These are phyloP conservation scores for Antedon bifida DNA, from an alignment of 35 echinoderm and acorn worm species.

Conservation along the genomic window DNA sequence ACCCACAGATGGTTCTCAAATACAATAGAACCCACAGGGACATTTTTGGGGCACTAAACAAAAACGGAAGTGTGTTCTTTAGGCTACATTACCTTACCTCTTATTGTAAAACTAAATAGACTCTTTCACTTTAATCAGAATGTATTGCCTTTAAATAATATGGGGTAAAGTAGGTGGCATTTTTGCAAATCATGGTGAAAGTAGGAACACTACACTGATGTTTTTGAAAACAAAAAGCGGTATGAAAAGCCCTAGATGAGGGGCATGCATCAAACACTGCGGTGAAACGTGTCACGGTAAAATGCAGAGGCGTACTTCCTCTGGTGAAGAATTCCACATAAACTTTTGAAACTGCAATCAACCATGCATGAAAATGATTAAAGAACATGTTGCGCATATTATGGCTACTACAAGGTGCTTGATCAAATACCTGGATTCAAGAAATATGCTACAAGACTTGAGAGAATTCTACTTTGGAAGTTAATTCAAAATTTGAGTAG, in stretches of 20 bases:
- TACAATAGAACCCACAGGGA: too few species aligned
- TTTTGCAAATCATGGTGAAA: too few species aligned
- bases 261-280: neutral
- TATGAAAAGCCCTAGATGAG: neutral
- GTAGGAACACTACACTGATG: neutral
- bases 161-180: too few species aligned
- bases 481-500: neutral
- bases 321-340: neutral
- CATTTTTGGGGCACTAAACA: too few species aligned
- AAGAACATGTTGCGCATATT: neutral
- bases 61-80: too few species aligned
- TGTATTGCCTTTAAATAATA: too few species aligned
- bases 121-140: too few species aligned
- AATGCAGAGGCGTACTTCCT: neutral
- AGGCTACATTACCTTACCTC: too few species aligned
- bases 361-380: neutral
- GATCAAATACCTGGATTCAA: neutral
- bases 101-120: too few species aligned
- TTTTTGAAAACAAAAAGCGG: neutral
- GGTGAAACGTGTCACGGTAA: neutral
- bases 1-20: too few species aligned
- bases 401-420: neutral
- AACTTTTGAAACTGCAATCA: neutral
- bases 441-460: neutral
- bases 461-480: neutral